Conservation (phyloP, 2,888 invertebrate species). For the Gymnocheta viridis region DNA sequence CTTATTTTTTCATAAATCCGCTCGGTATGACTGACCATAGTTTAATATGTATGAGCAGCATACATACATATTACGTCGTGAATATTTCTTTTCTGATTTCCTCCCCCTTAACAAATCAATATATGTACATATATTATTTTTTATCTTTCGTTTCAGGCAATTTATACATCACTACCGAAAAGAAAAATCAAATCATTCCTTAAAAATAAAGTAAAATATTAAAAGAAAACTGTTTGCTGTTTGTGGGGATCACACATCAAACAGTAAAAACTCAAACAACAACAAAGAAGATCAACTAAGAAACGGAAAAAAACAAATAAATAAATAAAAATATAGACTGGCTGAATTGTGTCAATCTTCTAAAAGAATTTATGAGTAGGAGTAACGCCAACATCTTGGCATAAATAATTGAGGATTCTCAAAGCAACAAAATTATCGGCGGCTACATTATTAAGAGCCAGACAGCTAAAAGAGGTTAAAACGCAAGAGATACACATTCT, state of each 20-base stretch:
- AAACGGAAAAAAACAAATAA: conserved; percentile 26
- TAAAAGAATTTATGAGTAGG: conserved; percentile 66
- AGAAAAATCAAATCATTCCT: conserved; percentile 63
- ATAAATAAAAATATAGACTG: conserved; percentile 45
- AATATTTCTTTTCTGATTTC: conserved; percentile 15
- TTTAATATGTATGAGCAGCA: background rate
- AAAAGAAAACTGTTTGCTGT: background rate
- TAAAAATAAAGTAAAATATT: conserved; percentile 27
- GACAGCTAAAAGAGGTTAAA: conserved; percentile 13
- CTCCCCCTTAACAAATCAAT: background rate
- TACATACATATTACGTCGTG: background rate
- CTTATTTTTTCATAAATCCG: background rate
- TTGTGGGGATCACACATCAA: conserved; percentile 22
- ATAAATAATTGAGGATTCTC: conserved; percentile 33
- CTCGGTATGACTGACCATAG: background rate
- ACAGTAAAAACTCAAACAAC: conserved; percentile 18
- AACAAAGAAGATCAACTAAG: conserved; percentile 25
- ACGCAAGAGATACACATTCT: background rate
- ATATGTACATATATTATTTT: background rate
- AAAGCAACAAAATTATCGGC: conserved; percentile 3
- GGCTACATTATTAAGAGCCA: conserved; percentile 20
- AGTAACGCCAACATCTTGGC: conserved; percentile 51
- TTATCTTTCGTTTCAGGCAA: conserved; percentile 55
- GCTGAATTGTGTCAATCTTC: conserved; percentile 65
- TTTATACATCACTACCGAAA: conserved; percentile 51